Base-by-base conservation (phyloP, 2,888 invertebrate species). In the Drosophila melanosoma region DNA sequence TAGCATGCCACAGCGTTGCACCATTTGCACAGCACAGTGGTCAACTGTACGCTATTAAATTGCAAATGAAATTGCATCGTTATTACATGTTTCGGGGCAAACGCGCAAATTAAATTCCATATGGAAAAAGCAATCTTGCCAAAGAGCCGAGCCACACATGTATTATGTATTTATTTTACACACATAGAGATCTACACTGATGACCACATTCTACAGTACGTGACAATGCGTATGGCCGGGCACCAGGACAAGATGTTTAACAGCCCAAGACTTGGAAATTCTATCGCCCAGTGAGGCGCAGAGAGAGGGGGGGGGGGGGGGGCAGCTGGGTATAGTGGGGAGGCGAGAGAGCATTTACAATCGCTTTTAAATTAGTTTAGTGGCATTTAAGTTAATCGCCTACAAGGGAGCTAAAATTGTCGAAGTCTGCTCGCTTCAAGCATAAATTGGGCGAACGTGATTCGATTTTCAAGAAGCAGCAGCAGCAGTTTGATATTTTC, bases 321-420 rank as follows among this genome's bases (percentile, higher is more conserved):
- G 1, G 32, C 20, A 35, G 8, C 45, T 8, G 49, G 5, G 15
- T 26, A 15, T 17, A n/a, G n/a, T 12, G 52, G 20, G 52, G 20
- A 45, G 45, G 45, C 45, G 23, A 49, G 58, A 53, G 49, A 53
- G 86, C 87, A 84, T 82, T 90, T 87, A 80, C 91, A 92, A 91
- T 92, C 89, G 91, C 76, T 91, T 91, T 91, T 91, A 91, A 91
- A 91, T 91, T 91, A 91, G 90, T 91, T 91, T 90, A 91, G 88
- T 91, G 87, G 91, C 90, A 89, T 90, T 92, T 91, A 89, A 89
- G 59, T 87, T 89, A 89, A 90, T 90, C 87, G 89, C 83, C 85
- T 88, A 85, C 82, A 90, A 89, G 90, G 88, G 83, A 90, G 91
- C 85, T 79, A 87, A 90, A 83, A 88, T 87, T 82, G 82, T 82